A percentile compares a stretch with the other conserved stretches of the same genome.
Conservation (phyloP, 2,888 invertebrate genomes). For the Pomacea canaliculata region DNA sequence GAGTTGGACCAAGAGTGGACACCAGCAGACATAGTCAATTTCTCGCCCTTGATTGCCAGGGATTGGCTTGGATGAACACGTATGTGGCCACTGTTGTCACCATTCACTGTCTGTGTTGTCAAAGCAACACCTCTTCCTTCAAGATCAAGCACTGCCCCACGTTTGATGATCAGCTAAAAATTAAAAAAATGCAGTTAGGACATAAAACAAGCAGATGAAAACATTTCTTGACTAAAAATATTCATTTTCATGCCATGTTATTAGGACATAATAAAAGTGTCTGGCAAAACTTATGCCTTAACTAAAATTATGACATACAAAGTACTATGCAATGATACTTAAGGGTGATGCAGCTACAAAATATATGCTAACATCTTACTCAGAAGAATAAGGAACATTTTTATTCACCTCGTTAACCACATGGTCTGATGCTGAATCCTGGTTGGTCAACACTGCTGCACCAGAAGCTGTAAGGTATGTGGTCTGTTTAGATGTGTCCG, state of each 20-base stretch:
- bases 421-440: conserved; percentile 29
- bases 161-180: conserved; percentile 44
- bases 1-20: conserved; percentile 46
- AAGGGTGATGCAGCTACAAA: too few species aligned
- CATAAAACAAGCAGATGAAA: neutral
- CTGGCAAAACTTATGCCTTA: too few species aligned
- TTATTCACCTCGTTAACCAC: conserved; percentile 36
- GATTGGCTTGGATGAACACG: conserved; percentile 40
- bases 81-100: conserved; percentile 48
- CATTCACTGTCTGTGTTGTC: conserved; percentile 34
- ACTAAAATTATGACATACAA: too few species aligned
- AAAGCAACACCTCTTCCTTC: conserved; percentile 36
- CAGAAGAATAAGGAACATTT: too few species aligned
- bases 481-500: conserved; percentile 39
- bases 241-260: too few species aligned
- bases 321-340: too few species aligned
- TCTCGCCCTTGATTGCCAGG: conserved; percentile 32
- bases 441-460: conserved; percentile 39
- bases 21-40: conserved; percentile 43
- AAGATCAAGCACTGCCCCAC: conserved; percentile 48
- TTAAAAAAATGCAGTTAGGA: conserved; percentile 35
- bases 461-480: conserved; percentile 44
- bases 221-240: too few species aligned
- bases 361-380: too few species aligned
- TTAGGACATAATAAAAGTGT: too few species aligned